Conservation (phyloP, 2,888 invertebrate genomes). For the Salticus scenicus region DNA sequence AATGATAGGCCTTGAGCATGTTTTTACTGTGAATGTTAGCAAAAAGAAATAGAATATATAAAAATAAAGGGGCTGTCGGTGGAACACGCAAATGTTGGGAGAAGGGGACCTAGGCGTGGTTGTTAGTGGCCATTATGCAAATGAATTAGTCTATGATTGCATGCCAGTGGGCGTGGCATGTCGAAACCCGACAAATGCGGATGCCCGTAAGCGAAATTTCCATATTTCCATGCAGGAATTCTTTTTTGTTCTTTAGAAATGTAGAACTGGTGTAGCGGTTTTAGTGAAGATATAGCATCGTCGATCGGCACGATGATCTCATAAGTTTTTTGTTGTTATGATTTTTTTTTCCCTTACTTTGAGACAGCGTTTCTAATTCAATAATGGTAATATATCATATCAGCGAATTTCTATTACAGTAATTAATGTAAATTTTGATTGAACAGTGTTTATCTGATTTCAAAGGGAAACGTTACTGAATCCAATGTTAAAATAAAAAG, state of each 20-base stretch:
- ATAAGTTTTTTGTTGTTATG: too few relatives aligned
- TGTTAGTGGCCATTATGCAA: conserved; percentile 61
- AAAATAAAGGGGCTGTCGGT: neutral
- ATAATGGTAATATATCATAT: too few relatives aligned
- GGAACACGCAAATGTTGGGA: conserved; percentile 33
- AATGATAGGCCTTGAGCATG: conserved; percentile 40
- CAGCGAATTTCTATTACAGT: too few relatives aligned
- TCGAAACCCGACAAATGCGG: conserved; percentile 43
- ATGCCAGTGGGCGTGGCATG: conserved; percentile 46
- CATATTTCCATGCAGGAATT: conserved; percentile 17
- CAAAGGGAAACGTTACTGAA: too few relatives aligned
- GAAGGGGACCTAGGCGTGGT: conserved; percentile 49
- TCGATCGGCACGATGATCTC: too few relatives aligned
- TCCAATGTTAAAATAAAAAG: too few relatives aligned
- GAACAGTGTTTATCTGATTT: too few relatives aligned
- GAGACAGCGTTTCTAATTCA: too few relatives aligned
- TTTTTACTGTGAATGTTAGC: conserved; percentile 21
- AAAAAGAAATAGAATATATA: neutral
- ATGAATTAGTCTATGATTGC: conserved; percentile 36
- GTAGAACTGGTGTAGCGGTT: neutral
- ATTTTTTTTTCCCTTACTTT: too few relatives aligned
- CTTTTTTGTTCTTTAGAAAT: neutral
- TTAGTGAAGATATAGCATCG: neutral
- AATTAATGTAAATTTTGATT: too few relatives aligned
- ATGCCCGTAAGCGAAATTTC: conserved; percentile 45